These are phyloP conservation scores for Magallana nippona DNA, from an alignment of 2,888 invertebrate genomes.

Conservation along the genomic window DNA sequence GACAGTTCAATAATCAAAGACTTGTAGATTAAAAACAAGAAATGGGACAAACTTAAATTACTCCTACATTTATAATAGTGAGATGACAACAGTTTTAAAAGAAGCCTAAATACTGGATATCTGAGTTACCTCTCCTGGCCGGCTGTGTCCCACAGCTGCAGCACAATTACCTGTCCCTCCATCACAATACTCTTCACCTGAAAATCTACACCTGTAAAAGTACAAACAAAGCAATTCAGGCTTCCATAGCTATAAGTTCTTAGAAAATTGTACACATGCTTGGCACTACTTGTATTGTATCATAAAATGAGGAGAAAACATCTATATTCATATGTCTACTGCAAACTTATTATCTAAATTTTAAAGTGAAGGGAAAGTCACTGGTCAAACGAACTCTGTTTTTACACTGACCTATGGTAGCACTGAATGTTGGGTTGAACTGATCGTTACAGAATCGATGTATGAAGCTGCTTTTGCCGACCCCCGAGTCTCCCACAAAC, in stretches of 20 bases:
- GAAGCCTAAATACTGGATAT: too few species aligned
- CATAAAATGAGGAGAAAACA: too few species aligned
- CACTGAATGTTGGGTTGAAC: conserved; percentile 93
- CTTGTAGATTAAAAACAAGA: too few species aligned
- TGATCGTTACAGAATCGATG: conserved; percentile 96
- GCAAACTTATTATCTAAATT: background rate
- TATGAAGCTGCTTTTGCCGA: conserved; percentile 97
- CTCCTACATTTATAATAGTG: too few species aligned
- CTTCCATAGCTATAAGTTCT: too few species aligned
- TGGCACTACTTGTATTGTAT: too few species aligned
- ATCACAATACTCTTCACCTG: conserved; percentile 80
- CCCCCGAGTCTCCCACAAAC: conserved; percentile 90
- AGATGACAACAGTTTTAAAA: too few species aligned
- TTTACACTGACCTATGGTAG: conserved; percentile 89
- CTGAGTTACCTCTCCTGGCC: conserved; percentile 91
- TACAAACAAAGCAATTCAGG: background rate
- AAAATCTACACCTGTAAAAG: conserved; percentile 81
- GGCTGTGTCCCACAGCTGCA: conserved; percentile 89
- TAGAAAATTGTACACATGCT: too few species aligned
- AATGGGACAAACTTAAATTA: too few species aligned
- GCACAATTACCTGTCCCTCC: conserved; percentile 78
- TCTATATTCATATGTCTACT: background rate
- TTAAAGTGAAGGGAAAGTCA: background rate
- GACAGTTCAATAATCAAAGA: too few species aligned
- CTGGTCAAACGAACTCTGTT: background rate